A percentile compares a stretch with the other conserved stretches of the same genome.
Conservation (phyloP, 2,113 vertebrate genomes). For the Nycticebus coucang region DNA sequence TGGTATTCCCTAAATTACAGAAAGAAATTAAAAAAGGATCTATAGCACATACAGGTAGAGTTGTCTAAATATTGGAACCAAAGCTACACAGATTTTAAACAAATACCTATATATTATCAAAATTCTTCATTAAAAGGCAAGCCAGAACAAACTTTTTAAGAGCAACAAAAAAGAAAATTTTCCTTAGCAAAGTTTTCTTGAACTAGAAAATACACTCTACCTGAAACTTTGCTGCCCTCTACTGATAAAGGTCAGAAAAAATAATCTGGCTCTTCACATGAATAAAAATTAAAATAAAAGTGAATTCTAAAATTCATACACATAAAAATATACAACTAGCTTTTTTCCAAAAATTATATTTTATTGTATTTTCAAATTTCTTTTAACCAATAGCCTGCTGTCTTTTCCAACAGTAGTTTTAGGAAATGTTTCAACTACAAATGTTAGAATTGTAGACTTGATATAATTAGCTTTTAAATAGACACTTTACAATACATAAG, state of each 20-base stretch:
- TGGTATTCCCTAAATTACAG: slow-evolving; percentile 76
- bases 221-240: slow-evolving; percentile 61
- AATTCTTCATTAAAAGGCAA: slow-evolving; percentile 56
- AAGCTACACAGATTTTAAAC: slow-evolving; percentile 28
- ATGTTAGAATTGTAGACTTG: background rate
- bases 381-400: background rate
- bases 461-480: slow-evolving; percentile 22
- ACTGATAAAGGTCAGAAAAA: slow-evolving; percentile 30
- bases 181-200: background rate
- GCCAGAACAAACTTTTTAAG: slow-evolving; percentile 8
- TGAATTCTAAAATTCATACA: slow-evolving; percentile 10
- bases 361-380: background rate
- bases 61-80: slow-evolving; percentile 48
- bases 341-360: background rate
- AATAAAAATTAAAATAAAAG: slow-evolving; percentile 44
- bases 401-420: background rate
- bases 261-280: background rate
- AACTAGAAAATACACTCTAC: background rate
- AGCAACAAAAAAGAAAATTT: background rate
- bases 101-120: slow-evolving; percentile 24
- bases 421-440: slow-evolving; percentile 37
- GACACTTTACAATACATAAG: background rate
- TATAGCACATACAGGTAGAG: background rate
- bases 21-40: slow-evolving; percentile 41
- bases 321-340: slow-evolving; percentile 2